A percentile compares a stretch with the other conserved stretches of the same genome.
Evolutionary conservation across 2,113 vertebrate species (phyloP).

Genomic region (Neogale vison): DNA sequence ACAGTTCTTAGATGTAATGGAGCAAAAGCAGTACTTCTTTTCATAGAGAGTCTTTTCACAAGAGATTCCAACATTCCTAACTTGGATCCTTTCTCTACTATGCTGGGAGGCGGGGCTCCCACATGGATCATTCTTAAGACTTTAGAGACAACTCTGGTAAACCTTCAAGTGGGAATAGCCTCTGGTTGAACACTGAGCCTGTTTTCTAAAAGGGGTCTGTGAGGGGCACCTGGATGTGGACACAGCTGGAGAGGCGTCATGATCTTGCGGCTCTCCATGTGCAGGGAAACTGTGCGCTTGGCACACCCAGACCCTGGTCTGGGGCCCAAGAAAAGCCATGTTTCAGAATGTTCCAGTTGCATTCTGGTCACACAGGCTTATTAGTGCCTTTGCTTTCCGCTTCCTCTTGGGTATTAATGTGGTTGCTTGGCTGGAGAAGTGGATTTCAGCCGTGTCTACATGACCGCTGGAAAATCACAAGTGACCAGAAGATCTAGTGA

Average conservation of each 20-base stretch:
- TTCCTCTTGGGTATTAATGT: neutral
- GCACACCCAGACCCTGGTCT: neutral
- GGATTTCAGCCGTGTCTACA: neutral
- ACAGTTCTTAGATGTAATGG: neutral
- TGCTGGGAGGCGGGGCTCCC: neutral
- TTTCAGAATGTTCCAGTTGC: neutral
- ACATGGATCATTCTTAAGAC: neutral
- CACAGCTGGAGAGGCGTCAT: fast-evolving
- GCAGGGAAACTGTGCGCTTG: neutral
- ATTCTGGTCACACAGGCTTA: neutral
- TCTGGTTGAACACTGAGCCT: neutral
- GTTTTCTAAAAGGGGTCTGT: neutral
- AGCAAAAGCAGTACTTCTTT: neutral
- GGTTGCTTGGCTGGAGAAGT: neutral
- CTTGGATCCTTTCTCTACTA: neutral
- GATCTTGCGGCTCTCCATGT: neutral
- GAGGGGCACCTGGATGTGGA: fast-evolving
- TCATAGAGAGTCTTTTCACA: neutral
- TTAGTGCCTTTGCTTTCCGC: neutral
- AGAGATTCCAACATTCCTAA: neutral
- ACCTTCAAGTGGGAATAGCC: neutral
- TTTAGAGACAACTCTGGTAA: neutral
- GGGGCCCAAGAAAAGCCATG: neutral
- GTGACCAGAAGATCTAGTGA: neutral
- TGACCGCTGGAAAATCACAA: neutral